phyloP scores from a whole-genome alignment of 2,113 vertebrate species.

The Oncorhynchus clarkii region DNA sequence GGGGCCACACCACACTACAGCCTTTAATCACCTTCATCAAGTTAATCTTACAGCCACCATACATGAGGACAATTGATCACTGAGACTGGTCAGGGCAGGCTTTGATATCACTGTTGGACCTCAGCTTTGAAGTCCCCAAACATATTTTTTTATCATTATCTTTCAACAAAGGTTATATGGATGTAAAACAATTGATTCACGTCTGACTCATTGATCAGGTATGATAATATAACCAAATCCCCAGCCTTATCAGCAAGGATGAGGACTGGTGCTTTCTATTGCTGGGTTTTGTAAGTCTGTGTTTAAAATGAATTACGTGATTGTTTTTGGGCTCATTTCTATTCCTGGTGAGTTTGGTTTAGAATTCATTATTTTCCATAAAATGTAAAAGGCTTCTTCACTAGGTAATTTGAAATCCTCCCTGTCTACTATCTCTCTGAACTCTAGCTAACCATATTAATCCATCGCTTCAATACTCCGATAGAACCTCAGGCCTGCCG shows the following conservation, averaged over 20 bases:
- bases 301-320: conserved; percentile 57
- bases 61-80: conserved; percentile 43
- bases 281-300: conserved; percentile 15
- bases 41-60: conserved; percentile 36
- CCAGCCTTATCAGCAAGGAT: conserved; percentile 64
- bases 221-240: conserved; percentile 46
- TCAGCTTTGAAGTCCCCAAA: conserved; percentile 57
- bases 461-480: conserved; percentile 13
- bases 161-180: conserved; percentile 56
- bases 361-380: conserved; percentile 74
- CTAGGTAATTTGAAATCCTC: conserved; percentile 67
- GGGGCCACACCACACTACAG: conserved; percentile 2
- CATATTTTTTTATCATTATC: conserved; percentile 53
- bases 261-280: conserved; percentile 36
- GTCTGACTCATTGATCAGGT: conserved; percentile 60
- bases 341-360: conserved; percentile 64
- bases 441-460: conserved; percentile 67
- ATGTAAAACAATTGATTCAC: conserved; percentile 61
- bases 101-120: neutral
- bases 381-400: conserved; percentile 72
- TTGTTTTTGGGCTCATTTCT: conserved; percentile 55
- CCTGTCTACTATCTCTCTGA: conserved; percentile 62
- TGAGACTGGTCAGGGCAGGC: neutral
- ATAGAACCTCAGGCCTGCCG: conserved; percentile 54
- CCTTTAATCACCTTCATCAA: conserved; percentile 46